Conservation (phyloP, 2,888 invertebrate genomes). For the Dendrolimus pini region DNA sequence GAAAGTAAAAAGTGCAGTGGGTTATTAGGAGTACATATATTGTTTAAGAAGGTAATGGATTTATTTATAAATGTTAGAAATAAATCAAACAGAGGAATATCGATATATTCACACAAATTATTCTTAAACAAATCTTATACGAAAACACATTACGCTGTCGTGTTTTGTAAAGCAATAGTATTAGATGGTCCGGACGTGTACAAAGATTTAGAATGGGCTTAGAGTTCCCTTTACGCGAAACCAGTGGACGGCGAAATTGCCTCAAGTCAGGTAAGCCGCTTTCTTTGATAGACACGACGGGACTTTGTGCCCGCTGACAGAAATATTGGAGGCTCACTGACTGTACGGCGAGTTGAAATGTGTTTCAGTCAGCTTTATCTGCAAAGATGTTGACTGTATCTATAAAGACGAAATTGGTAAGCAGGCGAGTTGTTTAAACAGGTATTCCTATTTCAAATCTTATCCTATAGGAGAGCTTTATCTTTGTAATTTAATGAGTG, state of each 20-base stretch:
- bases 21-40: no score
- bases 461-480: no score
- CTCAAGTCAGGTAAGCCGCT: conserved; percentile 67
- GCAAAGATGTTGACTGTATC: not conserved
- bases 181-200: conserved; percentile 22
- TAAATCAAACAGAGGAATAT: no score
- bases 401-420: no score
- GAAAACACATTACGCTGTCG: not conserved
- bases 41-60: no score
- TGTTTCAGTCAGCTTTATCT: not conserved
- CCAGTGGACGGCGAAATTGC: conserved; percentile 73
- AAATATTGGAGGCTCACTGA: not conserved
- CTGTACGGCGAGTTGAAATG: not conserved
- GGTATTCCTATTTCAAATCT: no score
- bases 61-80: no score
- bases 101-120: not conserved
- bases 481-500: no score
- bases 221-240: conserved; percentile 51
- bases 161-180: not conserved
- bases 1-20: no score
- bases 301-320: conserved; percentile 17
- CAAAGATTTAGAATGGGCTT: conserved; percentile 56
- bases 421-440: no score
- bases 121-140: not conserved
- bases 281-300: conserved; percentile 54